These are phyloP conservation scores for Bellardia bayeri DNA, from an alignment of 2,888 invertebrate genomes.

Conservation along the genomic window DNA sequence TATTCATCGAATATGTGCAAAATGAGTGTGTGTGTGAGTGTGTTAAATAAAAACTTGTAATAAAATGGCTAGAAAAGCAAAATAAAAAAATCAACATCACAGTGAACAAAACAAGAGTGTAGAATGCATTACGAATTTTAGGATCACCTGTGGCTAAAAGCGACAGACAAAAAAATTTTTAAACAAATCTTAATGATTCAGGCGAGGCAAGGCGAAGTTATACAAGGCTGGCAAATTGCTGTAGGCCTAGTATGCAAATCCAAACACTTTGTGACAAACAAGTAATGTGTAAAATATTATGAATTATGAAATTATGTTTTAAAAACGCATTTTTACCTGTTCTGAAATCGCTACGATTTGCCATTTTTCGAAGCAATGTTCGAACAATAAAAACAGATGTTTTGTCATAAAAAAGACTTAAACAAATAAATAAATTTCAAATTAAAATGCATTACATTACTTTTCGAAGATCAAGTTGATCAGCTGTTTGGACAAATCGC, in stretches of 20 bases:
- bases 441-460: too few relatives aligned
- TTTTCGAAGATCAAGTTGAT: too few relatives aligned
- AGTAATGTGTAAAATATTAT: background rate
- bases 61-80: conserved; percentile 37
- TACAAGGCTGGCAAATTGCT: conserved; percentile 27
- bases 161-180: conserved; percentile 32
- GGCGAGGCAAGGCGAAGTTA: conserved; percentile 57
- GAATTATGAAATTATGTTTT: background rate
- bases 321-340: too few relatives aligned
- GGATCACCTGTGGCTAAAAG: conserved; percentile 63
- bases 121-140: conserved; percentile 38
- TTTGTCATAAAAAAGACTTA: too few relatives aligned
- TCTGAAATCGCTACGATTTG: too few relatives aligned
- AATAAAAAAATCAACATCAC: conserved; percentile 18
- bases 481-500: too few relatives aligned
- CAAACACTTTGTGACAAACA: conserved; percentile 41
- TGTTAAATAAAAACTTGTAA: conserved; percentile 43
- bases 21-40: background rate
- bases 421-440: too few relatives aligned
- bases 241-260: conserved; percentile 1
- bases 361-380: too few relatives aligned
- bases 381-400: too few relatives aligned
- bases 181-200: conserved; percentile 44
- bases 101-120: conserved; percentile 29
- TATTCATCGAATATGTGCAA: conserved; percentile 28